Evolutionary conservation across 2,113 vertebrate genomes (phyloP).

Genomic region (Equus quagga): DNA sequence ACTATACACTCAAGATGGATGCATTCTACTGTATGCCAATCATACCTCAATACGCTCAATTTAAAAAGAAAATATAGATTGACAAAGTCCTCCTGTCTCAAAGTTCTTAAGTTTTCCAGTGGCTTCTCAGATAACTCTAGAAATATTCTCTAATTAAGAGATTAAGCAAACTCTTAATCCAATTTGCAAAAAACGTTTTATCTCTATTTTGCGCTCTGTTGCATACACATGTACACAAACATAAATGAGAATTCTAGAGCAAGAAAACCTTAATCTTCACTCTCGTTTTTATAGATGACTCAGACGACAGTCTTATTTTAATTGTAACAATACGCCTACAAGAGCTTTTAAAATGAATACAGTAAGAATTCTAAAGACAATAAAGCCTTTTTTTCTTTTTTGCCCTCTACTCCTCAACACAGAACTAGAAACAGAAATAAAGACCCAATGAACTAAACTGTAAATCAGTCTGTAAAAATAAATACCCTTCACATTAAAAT

Average conservation of each 20-base stretch:
- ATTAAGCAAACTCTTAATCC: neutral
- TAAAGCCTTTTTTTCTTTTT: neutral
- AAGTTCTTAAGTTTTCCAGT: neutral
- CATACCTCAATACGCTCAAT: neutral
- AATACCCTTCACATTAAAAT: neutral
- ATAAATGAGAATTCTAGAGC: neutral
- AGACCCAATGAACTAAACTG: neutral
- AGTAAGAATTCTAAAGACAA: neutral
- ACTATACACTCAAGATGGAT: neutral
- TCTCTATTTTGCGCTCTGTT: neutral
- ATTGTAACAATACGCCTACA: neutral
- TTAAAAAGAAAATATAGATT: neutral
- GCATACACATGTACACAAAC: neutral
- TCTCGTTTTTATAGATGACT: neutral
- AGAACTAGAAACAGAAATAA: neutral
- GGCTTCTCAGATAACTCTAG: neutral
- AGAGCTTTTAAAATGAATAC: neutral
- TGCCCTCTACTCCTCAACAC: neutral
- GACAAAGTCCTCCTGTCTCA: neutral
- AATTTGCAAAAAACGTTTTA: neutral
- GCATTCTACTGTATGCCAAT: neutral
- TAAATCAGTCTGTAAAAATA: neutral
- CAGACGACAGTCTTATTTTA: constrained; percentile 8
- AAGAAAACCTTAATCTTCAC: neutral
- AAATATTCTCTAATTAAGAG: neutral